Evolutionary conservation across 2,888 invertebrate species (phyloP).

Genomic region (Selenia dentaria): DNA sequence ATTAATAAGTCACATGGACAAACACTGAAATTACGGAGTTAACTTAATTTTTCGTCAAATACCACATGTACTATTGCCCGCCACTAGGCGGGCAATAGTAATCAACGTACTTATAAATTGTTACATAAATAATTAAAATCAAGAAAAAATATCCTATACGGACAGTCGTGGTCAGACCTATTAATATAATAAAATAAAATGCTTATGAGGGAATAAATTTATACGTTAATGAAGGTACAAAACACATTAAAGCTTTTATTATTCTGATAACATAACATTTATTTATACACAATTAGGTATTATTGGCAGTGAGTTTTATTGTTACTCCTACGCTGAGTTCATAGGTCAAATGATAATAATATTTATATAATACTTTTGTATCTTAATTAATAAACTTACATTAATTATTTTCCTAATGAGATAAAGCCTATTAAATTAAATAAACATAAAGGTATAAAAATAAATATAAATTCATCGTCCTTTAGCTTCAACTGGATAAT

Average conservation of each 20-base stretch:
- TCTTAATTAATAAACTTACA: slow-evolving; percentile 28
- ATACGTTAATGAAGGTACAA: no score
- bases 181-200: no score
- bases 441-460: slow-evolving; percentile 14
- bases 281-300: slow-evolving; percentile 5
- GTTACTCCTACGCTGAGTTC: slow-evolving; percentile 20
- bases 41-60: no score
- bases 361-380: slow-evolving; percentile 29
- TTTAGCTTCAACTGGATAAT: slow-evolving; percentile 64
- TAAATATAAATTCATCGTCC: slow-evolving; percentile 33
- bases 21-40: no score
- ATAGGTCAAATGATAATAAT: slow-evolving; percentile 26
- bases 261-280: not conserved
- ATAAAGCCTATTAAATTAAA: slow-evolving; percentile 28
- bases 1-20: no score
- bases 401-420: slow-evolving; percentile 32
- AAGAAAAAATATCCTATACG: no score
- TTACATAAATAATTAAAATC: no score
- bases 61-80: no score
- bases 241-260: not conserved
- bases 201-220: no score
- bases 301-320: slow-evolving; percentile 29
- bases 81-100: no score
- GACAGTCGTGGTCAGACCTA: no score
- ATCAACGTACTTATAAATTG: no score